Evolutionary conservation across 2,888 invertebrate species (phyloP).

Genomic region (Autographa gamma): DNA sequence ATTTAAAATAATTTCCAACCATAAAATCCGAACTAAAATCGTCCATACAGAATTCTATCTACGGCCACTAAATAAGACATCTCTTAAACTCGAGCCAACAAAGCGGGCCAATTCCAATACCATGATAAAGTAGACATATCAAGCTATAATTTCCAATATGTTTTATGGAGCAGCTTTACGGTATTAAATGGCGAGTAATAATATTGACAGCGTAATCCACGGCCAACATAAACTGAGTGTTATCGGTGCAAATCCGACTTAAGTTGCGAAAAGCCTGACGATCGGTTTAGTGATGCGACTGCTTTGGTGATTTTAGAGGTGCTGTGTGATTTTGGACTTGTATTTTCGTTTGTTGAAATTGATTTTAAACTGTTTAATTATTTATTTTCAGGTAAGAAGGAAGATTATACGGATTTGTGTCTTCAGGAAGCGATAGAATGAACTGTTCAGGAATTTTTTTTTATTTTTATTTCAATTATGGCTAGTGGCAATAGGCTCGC

Average conservation of each 20-base stretch:
- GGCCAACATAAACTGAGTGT: slow-evolving; percentile 79
- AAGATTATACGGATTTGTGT: too few relatives aligned
- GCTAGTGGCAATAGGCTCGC: too few relatives aligned
- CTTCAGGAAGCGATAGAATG: too few relatives aligned
- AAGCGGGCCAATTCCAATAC: slow-evolving; percentile 63
- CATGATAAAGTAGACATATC: slow-evolving; percentile 73
- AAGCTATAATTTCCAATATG: slow-evolving; percentile 83
- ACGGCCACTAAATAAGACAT: slow-evolving; percentile 48
- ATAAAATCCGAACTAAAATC: neutral
- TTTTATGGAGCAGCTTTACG: slow-evolving; percentile 86
- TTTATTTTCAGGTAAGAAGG: too few relatives aligned
- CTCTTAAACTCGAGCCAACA: slow-evolving; percentile 33
- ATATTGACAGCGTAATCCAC: slow-evolving; percentile 86
- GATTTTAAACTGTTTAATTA: too few relatives aligned
- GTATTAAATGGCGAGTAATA: slow-evolving; percentile 87
- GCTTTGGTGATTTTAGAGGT: slow-evolving; percentile 9
- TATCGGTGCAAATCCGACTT: slow-evolving; percentile 83
- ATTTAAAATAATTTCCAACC: neutral
- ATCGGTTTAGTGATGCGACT: slow-evolving; percentile 50
- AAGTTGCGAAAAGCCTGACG: slow-evolving; percentile 75
- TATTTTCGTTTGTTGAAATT: neutral
- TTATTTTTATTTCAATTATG: too few relatives aligned
- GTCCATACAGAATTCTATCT: slow-evolving; percentile 12
- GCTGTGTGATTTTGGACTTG: neutral
- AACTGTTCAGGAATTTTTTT: too few relatives aligned